Evolutionary conservation across 2,797 vertebrate genomes (phyloP), one percentile per base, ranked within the genome.

Genomic region (Tenualosa thibaudeaui): DNA sequence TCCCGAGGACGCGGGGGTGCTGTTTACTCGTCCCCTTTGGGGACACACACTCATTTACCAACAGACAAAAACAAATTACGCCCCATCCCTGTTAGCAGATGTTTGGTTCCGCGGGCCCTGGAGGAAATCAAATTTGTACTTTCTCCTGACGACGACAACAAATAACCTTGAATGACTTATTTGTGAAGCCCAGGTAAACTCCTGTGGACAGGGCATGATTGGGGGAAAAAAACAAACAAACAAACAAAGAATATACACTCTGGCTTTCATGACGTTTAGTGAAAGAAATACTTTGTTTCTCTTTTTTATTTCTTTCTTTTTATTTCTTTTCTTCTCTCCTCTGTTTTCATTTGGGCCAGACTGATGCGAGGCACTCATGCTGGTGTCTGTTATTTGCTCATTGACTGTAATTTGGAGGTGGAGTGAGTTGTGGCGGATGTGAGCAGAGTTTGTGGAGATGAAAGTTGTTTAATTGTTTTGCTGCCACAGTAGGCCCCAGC

Each of bases 91-190:
- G 43, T 2, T 37, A 46, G 71, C 75, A 87, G 81, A 83, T 81
- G 83, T 68, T 86, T 88, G 85, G 13, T 86, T 90, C 86, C 85
- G 51, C 62, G 85, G 82, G 53, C 65, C 50, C 82, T 84, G 86
- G 78, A 86, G 85, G 87, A 91, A 88, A 90, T 87, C 82, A 87
- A 86, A 89, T 89, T 87, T 90, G 86, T 86, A 86, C 85, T 88
- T 88, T 88, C 53, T 87, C 81, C 85, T 8, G 37, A 60, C 50
- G 81, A 88, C 87, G 84, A 90, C 90, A 90, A 89, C 86, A 89
- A 89, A 89, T 86, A 88, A 89, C 68, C 87, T 88, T 54, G 54
- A 82, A 82, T 82, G 31, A 83, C 87, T 89, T 89, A 56, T 87
- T 87, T 78, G 83, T 82, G 75, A 26, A 78, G 56, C 85, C 51